phyloP scores from a whole-genome alignment of 2,888 invertebrate genomes.

The Thymelicus sylvestris region DNA sequence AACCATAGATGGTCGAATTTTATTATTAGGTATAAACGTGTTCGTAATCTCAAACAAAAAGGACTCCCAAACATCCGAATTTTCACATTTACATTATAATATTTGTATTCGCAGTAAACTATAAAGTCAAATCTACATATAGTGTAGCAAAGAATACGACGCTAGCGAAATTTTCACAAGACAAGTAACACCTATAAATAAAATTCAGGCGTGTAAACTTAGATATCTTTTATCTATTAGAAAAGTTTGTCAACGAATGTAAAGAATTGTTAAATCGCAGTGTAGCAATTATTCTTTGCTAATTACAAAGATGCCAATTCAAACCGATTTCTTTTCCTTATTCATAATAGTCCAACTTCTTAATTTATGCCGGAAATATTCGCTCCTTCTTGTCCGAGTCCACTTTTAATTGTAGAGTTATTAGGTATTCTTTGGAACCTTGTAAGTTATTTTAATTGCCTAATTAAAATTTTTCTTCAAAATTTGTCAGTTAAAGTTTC shows the following conservation, averaged over 20 bases:
- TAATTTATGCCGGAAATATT: constrained; percentile 30
- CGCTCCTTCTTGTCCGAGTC: constrained; percentile 16
- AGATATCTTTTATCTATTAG: too few species aligned
- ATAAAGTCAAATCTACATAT: too few species aligned
- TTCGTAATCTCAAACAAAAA: too few species aligned
- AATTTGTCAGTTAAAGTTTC: constrained; percentile 16
- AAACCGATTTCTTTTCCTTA: constrained; percentile 22
- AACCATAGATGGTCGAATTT: too few species aligned
- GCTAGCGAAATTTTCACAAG: too few species aligned
- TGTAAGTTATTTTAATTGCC: constrained; percentile 29
- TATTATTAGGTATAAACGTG: too few species aligned
- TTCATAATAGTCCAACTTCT: constrained; percentile 29
- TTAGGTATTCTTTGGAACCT: constrained; percentile 33
- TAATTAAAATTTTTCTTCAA: constrained; percentile 26
- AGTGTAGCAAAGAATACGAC: too few species aligned
- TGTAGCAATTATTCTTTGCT: constrained; percentile 6
- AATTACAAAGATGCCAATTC: constrained; percentile 16
- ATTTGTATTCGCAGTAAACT: too few species aligned
- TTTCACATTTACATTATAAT: too few species aligned
- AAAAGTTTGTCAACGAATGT: not conserved
- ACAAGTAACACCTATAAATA: too few species aligned
- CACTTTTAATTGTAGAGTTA: constrained; percentile 31
- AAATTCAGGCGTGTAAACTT: too few species aligned
- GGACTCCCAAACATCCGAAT: too few species aligned
- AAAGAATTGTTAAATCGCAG: not conserved